These are phyloP conservation scores for Heterotis niloticus DNA, from an alignment of 2,113 vertebrate species.

Conservation along the genomic window DNA sequence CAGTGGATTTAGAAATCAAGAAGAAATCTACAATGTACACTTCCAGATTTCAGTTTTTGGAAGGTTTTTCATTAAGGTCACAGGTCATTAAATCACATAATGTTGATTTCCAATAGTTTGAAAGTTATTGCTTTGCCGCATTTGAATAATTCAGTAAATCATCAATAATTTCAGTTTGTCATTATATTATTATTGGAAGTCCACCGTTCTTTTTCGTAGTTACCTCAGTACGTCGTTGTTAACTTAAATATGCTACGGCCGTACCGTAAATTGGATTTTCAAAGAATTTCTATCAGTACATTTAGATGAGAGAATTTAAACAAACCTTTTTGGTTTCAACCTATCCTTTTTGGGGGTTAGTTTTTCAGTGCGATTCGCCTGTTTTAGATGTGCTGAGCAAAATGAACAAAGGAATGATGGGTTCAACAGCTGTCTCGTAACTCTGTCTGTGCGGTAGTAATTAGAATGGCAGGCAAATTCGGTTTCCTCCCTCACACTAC, in stretches of 20 bases:
- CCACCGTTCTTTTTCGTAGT: neutral
- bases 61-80: conserved; percentile 37
- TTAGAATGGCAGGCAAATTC: conserved; percentile 28
- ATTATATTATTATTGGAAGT: neutral
- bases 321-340: neutral
- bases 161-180: neutral
- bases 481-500: conserved; percentile 25
- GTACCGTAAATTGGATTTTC: neutral
- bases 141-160: conserved; percentile 42
- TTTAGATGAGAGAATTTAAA: neutral
- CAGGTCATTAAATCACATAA: conserved; percentile 44
- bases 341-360: neutral
- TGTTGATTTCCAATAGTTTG: conserved; percentile 44
- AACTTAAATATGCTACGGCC: neutral
- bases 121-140: conserved; percentile 40
- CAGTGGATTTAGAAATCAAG: neutral
- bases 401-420: neutral
- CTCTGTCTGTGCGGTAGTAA: conserved; percentile 4
- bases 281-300: too few relatives aligned
- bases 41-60: neutral
- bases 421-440: conserved; percentile 31
- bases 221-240: neutral
- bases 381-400: too few relatives aligned
- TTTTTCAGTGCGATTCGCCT: too few relatives aligned
- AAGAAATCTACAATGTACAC: too few relatives aligned